Conservation (phyloP, 2,113 vertebrate genomes). For the Pachypanchax playfairii region DNA sequence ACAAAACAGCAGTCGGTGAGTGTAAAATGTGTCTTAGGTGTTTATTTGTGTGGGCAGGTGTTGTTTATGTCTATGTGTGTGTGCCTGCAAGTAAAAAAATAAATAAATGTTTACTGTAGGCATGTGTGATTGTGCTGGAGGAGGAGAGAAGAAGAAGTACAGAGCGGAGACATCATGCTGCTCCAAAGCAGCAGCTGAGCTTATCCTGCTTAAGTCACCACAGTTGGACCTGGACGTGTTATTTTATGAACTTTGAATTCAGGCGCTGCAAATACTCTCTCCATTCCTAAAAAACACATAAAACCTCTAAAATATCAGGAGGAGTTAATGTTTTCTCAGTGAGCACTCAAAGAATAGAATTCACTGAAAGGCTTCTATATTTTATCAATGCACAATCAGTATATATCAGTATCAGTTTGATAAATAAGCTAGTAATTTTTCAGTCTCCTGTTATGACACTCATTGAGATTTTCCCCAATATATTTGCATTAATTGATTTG, state of each 20-base stretch:
- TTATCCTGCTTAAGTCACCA: slow-evolving; percentile 36
- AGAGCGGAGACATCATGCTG: slow-evolving; percentile 41
- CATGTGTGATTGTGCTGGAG: slow-evolving; percentile 46
- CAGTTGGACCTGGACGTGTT: slow-evolving; percentile 24
- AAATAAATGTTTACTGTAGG: slow-evolving; percentile 57
- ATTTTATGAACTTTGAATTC: slow-evolving; percentile 31
- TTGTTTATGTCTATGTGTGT: slow-evolving; percentile 41
- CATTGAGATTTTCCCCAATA: no score
- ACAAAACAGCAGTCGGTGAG: slow-evolving; percentile 37
- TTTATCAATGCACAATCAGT: slow-evolving; percentile 52
- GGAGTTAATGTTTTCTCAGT: slow-evolving; percentile 9
- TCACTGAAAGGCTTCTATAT: slow-evolving; percentile 40
- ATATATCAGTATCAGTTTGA: no score
- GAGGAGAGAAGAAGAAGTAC: slow-evolving; percentile 43
- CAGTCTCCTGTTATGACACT: no score
- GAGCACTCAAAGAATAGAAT: slow-evolving; percentile 32
- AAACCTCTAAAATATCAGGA: slow-evolving; percentile 18
- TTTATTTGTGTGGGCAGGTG: slow-evolving; percentile 35
- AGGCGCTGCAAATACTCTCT: not conserved
- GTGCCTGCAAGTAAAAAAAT: slow-evolving; percentile 14
- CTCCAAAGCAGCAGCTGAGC: slow-evolving; percentile 37
- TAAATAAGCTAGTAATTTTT: no score
- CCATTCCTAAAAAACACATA: not conserved
- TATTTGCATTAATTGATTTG: no score
- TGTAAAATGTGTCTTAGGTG: slow-evolving; percentile 55